A percentile compares a stretch with the other conserved stretches of the same genome.
These are phyloP conservation scores for Holothuria leucospilota DNA, from an alignment of 53 echinoderm and acorn worm species.

Conservation along the genomic window DNA sequence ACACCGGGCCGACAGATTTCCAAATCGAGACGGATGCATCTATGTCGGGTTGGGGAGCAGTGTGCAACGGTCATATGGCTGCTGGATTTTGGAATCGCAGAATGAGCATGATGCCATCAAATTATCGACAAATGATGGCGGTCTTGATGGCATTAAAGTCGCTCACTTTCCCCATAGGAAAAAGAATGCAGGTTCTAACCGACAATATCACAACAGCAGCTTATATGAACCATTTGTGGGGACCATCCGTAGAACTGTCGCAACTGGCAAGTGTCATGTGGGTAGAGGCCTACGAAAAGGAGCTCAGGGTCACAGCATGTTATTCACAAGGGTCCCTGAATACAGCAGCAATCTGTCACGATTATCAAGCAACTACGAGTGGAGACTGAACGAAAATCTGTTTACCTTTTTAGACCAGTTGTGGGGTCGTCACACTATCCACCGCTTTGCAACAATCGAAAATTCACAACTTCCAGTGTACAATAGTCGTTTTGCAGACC, in stretches of 20 bases:
- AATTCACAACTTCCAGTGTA: slow-evolving; percentile 54
- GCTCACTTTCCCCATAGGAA: slow-evolving; percentile 18
- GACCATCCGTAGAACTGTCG: background rate
- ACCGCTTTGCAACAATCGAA: slow-evolving; percentile 52
- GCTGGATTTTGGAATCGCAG: slow-evolving; percentile 38
- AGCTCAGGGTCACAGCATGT: background rate
- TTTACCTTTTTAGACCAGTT: slow-evolving; percentile 40
- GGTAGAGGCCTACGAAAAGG: slow-evolving; percentile 31
- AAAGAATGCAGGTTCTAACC: slow-evolving; percentile 44
- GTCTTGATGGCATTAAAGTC: slow-evolving; percentile 49
- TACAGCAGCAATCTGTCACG: slow-evolving; percentile 40
- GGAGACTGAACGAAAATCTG: slow-evolving; percentile 17
- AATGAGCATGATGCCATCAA: slow-evolving; percentile 32
- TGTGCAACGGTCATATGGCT: background rate
- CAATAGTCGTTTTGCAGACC: slow-evolving; percentile 54
- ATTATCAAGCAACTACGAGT: slow-evolving; percentile 42
- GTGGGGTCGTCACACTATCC: slow-evolving; percentile 62
- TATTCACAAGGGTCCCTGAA: slow-evolving; percentile 32
- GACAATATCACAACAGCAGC: slow-evolving; percentile 45
- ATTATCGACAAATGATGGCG: slow-evolving; percentile 49
- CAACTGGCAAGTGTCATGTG: slow-evolving; percentile 41
- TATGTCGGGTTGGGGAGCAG: slow-evolving; percentile 28
- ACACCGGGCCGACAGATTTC: slow-evolving; percentile 12
- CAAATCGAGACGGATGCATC: slow-evolving; percentile 51
- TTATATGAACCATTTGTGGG: slow-evolving; percentile 35